phyloP scores from a whole-genome alignment of 53 echinoderm and acorn worm genomes.

The Astropecten irregularis region DNA sequence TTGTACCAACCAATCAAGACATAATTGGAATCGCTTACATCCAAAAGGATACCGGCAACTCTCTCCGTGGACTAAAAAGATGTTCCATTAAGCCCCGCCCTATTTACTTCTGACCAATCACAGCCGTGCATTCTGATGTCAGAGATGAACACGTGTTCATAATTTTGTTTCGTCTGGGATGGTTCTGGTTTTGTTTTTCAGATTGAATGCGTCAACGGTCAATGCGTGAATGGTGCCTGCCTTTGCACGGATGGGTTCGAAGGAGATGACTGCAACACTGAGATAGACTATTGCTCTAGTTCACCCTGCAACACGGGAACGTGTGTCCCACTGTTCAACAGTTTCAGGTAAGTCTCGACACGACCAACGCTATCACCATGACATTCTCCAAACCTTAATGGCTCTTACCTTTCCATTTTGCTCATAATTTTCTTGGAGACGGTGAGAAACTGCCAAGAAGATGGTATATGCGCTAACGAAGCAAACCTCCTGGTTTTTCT shows the following conservation, averaged over 20 bases:
- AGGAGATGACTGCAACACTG: slow-evolving; percentile 37
- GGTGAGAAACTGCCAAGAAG: too few species aligned
- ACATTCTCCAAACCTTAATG: too few species aligned
- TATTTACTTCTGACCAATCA: too few species aligned
- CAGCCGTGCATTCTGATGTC: too few species aligned
- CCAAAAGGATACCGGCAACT: too few species aligned
- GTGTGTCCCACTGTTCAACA: slow-evolving; percentile 15
- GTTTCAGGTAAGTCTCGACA: slow-evolving; percentile 27
- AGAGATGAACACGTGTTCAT: too few species aligned
- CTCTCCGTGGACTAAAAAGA: too few species aligned
- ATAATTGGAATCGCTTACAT: too few species aligned
- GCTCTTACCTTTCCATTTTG: neutral
- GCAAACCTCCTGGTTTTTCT: neutral
- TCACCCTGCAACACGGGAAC: slow-evolving; percentile 44
- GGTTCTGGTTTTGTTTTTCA: neutral
- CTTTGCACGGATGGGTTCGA: slow-evolving; percentile 28
- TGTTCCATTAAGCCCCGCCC: too few species aligned
- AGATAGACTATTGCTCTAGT: slow-evolving; percentile 25
- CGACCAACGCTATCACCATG: neutral
- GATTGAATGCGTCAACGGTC: slow-evolving; percentile 41
- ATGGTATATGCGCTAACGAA: neutral
- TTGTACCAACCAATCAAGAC: too few species aligned
- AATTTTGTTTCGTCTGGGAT: too few species aligned
- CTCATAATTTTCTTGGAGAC: neutral
- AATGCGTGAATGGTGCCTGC: slow-evolving; percentile 29